Base-by-base conservation (phyloP, 2,113 vertebrate genomes). In the Etheostoma cragini region DNA sequence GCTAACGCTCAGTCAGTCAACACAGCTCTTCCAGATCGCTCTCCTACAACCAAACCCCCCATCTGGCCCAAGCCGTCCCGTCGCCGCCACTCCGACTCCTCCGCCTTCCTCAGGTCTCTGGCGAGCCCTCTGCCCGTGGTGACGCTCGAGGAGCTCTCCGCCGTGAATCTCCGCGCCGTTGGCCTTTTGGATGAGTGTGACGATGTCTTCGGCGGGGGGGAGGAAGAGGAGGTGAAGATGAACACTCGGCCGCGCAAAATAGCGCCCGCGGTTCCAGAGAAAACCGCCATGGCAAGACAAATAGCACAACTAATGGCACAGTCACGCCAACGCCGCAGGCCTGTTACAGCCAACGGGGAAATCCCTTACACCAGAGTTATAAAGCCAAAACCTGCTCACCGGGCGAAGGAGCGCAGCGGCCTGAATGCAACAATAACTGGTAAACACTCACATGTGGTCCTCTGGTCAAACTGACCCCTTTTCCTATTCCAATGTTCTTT, bases 1-100 rank as follows among this genome's bases (percentile, higher is more conserved):
- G 0, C 61, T 0, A 12, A 22, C 26, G 46, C 56, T 53, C 15
- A 14, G 6, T 17, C 50, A n/a, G 74, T 35, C 15, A 50, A 10
- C 24, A 1, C 62, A n/a, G 52, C 30, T 0, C 72, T 12, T 30
- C 53, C 60, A 0, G 66, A 63, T 5, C 46, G 4, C 2, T 14
- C 21, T 1, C n/a, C 46, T 1, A 72, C 57, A 79, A 70, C 69
- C 35, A 81, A 72, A 61, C 76, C 67, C 0, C 0, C 53, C 3
- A 19, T 60, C 0, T 53, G 0, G 61, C 61, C 77, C 35, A 89
- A 81, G 80, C 83, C 80, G 3, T 0, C 2, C 30, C 77, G 69
- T 12, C 83, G 90, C 0, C 84, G 16, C 58, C 66, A 94, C 87
- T 93, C 92, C 0, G 92, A 92, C 26, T 80, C 91, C 30, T 86